phyloP scores from a whole-genome alignment of 2,113 vertebrate genomes.

The Todiramphus chloris region DNA sequence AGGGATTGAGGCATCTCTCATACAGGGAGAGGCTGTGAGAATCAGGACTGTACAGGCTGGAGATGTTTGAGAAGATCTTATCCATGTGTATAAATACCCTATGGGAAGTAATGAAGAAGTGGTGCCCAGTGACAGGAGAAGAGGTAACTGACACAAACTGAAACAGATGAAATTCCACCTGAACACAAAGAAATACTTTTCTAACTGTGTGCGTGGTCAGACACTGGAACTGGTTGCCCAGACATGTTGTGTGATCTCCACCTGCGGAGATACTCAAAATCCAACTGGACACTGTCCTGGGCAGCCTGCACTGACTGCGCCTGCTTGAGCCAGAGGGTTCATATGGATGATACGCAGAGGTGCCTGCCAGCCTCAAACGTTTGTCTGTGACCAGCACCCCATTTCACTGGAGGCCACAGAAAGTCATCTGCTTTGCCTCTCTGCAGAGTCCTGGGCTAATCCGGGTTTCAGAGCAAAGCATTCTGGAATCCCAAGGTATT shows the following conservation, averaged over 20 bases:
- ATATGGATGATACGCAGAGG: not conserved
- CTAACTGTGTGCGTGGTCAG: no score
- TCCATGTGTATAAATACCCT: not conserved
- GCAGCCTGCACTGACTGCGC: not conserved
- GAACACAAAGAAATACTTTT: not conserved
- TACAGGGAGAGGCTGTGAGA: not conserved
- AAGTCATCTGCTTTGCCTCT: not conserved
- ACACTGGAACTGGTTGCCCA: not conserved
- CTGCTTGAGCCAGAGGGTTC: accelerated
- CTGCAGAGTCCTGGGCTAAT: not conserved
- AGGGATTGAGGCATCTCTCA: not conserved
- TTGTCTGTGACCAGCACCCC: not conserved
- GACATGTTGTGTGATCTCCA: not conserved
- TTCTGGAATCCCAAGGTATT: not conserved
- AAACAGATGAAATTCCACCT: not conserved
- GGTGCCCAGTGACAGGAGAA: not conserved
- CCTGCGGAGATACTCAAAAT: not conserved
- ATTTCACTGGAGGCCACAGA: not conserved
- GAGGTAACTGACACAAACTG: not conserved
- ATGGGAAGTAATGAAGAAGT: not conserved
- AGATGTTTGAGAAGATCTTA: not conserved
- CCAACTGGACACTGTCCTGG: not conserved
- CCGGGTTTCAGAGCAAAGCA: not conserved
- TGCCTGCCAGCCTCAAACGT: not conserved
- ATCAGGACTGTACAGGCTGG: not conserved